Evolutionary conservation across 1,140 invertebrate genomes (phyloP).

Genomic region (Drosophila ercepeae): DNA sequence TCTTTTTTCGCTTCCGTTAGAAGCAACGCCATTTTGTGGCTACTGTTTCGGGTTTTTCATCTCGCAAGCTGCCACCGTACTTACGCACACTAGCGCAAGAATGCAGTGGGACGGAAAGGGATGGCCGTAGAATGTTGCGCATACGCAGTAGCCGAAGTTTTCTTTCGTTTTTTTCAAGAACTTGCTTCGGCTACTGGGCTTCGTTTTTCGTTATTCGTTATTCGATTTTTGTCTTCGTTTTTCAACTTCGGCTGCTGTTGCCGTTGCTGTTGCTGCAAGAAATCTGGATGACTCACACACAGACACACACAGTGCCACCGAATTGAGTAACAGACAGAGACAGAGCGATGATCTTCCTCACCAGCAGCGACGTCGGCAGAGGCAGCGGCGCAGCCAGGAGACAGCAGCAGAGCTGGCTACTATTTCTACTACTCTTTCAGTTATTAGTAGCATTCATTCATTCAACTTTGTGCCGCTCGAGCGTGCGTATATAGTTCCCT

Average conservation of each 20-base stretch:
- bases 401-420: slow-evolving; percentile 68
- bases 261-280: slow-evolving; percentile 34
- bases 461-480: slow-evolving; percentile 81
- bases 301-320: slow-evolving; percentile 35
- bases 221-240: slow-evolving; percentile 57
- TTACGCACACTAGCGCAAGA: slow-evolving; percentile 48
- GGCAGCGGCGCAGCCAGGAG: slow-evolving; percentile 38
- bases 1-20: slow-evolving; percentile 30
- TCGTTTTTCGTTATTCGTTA: slow-evolving; percentile 40
- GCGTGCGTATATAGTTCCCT: slow-evolving; percentile 74
- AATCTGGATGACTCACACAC: slow-evolving; percentile 72
- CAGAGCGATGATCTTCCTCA: slow-evolving; percentile 64
- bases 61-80: slow-evolving; percentile 32
- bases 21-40: slow-evolving; percentile 70
- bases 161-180: slow-evolving; percentile 49
- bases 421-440: slow-evolving; percentile 69
- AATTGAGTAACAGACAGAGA: slow-evolving; percentile 50
- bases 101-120: slow-evolving; percentile 19
- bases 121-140: slow-evolving; percentile 57
- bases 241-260: slow-evolving; percentile 46
- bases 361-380: slow-evolving; percentile 62
- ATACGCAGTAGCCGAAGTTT: slow-evolving; percentile 72
- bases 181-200: slow-evolving; percentile 82
- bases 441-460: slow-evolving; percentile 82
- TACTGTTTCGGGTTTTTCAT: slow-evolving; percentile 44